Evolutionary conservation across 1,140 invertebrate genomes (phyloP).

Genomic region (Procambarus clarkii): DNA sequence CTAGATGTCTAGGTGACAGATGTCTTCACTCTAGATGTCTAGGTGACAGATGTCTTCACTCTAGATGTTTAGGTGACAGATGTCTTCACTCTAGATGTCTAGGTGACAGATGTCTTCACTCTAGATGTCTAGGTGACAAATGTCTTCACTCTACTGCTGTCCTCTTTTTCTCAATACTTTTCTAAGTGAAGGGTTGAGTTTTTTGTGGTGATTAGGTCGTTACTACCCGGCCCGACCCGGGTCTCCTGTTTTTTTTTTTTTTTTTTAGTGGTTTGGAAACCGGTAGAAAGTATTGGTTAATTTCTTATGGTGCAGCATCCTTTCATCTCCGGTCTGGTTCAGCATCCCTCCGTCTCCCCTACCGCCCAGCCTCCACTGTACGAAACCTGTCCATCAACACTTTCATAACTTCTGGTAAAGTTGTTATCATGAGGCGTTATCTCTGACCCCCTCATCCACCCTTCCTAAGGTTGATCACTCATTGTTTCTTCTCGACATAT

Average conservation of each 20-base stretch:
- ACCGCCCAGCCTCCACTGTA: background rate
- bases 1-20: no score
- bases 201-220: no score
- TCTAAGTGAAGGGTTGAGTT: no score
- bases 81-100: no score
- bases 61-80: no score
- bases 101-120: no score
- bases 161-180: no score
- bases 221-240: no score
- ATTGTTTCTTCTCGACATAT: background rate
- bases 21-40: no score
- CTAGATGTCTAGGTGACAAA: no score
- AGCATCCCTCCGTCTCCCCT: background rate
- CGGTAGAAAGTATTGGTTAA: background rate
- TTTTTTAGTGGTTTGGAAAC: background rate
- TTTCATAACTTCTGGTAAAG: conserved; percentile 30
- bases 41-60: no score
- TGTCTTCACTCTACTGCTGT: no score
- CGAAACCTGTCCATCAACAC: background rate
- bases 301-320: background rate
- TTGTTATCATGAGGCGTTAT: conserved; percentile 30
- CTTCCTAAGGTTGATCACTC: background rate
- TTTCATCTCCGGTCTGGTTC: background rate
- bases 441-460: conserved; percentile 1
- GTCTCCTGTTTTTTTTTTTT: background rate